phyloP scores from a whole-genome alignment of 1,140 invertebrate species.

The Cataglyphis hispanica region DNA sequence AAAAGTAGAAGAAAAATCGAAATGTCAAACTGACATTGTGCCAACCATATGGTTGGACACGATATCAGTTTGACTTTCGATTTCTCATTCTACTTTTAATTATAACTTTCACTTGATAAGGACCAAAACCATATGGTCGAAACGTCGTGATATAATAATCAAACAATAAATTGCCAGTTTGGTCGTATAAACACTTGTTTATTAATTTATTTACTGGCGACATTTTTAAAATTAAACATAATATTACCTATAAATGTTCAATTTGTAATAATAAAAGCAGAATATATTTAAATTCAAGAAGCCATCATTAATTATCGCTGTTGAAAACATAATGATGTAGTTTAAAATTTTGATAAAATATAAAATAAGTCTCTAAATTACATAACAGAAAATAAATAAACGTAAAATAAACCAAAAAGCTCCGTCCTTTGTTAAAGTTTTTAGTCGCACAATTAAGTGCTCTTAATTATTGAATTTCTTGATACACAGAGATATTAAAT shows the following conservation, averaged over 20 bases:
- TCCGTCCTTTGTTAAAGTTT: not conserved
- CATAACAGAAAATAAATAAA: not conserved
- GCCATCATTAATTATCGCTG: not conserved
- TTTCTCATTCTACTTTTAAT: no score
- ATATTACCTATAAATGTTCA: not conserved
- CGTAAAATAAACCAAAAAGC: not conserved
- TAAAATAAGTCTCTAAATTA: not conserved
- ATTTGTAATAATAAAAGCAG: not conserved
- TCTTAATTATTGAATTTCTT: not conserved
- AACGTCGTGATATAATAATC: no score
- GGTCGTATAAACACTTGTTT: no score
- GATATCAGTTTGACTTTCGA: no score
- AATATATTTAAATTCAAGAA: not conserved
- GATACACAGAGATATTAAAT: not conserved
- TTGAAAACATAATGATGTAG: not conserved
- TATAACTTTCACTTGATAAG: no score
- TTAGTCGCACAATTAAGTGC: not conserved
- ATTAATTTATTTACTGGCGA: no score
- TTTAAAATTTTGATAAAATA: not conserved
- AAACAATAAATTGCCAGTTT: no score
- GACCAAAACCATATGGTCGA: no score
- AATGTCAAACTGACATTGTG: no score
- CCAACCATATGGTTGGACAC: no score
- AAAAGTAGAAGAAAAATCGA: no score
- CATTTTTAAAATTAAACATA: no score